Conservation (phyloP, 2,797 vertebrate species). For the Coreius guichenoti region DNA sequence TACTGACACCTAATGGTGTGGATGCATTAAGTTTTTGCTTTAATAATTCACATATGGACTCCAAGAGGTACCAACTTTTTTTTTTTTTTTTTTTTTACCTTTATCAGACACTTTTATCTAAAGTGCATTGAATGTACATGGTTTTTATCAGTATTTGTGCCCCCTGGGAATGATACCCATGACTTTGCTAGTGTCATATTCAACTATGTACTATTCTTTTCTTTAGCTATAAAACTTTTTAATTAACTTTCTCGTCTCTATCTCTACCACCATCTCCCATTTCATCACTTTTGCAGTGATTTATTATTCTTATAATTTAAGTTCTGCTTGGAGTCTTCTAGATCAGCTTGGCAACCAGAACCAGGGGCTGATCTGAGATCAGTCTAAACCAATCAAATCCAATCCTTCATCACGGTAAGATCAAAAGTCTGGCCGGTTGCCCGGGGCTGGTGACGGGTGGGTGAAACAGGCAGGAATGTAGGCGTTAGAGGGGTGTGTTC, state of each 20-base stretch:
- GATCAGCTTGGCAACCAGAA: conserved; percentile 11
- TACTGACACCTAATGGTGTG: not conserved
- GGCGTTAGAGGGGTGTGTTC: conserved; percentile 67
- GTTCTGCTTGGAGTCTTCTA: not conserved
- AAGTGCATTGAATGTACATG: not conserved
- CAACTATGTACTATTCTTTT: not conserved
- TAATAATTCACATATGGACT: not conserved
- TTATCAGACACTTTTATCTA: not conserved
- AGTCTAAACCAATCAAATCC: conserved; percentile 10
- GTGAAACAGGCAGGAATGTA: conserved; percentile 38
- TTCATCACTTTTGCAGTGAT: not conserved
- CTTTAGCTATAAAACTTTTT: conserved; percentile 7
- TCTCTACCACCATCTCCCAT: not conserved
- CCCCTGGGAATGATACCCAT: not conserved
- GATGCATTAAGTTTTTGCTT: not conserved
- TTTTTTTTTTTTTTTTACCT: not conserved
- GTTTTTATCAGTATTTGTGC: not conserved
- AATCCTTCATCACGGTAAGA: not conserved
- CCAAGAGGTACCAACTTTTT: too few relatives aligned
- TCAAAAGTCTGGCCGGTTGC: not conserved
- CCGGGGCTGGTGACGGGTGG: not conserved
- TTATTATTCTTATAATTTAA: not conserved
- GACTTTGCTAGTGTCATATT: not conserved
- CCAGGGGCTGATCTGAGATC: conserved; percentile 22
- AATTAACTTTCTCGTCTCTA: not conserved